These are phyloP conservation scores for Bradypodion pumilum DNA, from an alignment of 2,797 vertebrate species.

Conservation along the genomic window DNA sequence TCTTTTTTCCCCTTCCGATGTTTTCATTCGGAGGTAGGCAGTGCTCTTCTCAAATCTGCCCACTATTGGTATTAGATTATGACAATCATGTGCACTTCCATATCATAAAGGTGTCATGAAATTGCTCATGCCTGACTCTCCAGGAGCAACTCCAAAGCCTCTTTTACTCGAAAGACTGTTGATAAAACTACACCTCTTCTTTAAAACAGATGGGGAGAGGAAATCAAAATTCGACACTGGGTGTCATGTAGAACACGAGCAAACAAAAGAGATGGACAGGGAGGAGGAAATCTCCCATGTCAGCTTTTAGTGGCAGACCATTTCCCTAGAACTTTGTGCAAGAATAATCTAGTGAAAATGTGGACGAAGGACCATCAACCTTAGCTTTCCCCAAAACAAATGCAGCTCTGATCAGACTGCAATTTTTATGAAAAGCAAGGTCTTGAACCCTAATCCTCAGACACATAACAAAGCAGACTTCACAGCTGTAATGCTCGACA, in stretches of 20 bases:
- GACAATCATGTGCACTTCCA: slow-evolving; percentile 58
- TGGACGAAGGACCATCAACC: slow-evolving; percentile 87
- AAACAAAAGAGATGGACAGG: background rate
- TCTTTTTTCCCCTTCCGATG: too few relatives aligned
- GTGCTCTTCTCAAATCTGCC: background rate
- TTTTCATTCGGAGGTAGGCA: slow-evolving; percentile 23
- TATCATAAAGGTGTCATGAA: slow-evolving; percentile 70
- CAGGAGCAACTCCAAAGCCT: slow-evolving; percentile 65
- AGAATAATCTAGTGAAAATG: slow-evolving; percentile 86
- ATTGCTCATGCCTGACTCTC: slow-evolving; percentile 60
- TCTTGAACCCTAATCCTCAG: slow-evolving; percentile 89
- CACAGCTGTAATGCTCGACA: slow-evolving; percentile 88
- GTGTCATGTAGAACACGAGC: slow-evolving; percentile 69
- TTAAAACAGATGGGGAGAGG: slow-evolving; percentile 33
- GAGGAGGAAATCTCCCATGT: slow-evolving; percentile 73
- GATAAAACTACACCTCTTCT: slow-evolving; percentile 70
- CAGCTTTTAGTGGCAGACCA: slow-evolving; percentile 78
- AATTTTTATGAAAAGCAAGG: slow-evolving; percentile 92
- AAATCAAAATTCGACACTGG: slow-evolving; percentile 4
- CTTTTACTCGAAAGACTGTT: slow-evolving; percentile 76
- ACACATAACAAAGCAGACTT: slow-evolving; percentile 91
- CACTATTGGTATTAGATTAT: slow-evolving; percentile 62
- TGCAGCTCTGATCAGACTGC: slow-evolving; percentile 86
- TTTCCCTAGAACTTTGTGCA: slow-evolving; percentile 85
- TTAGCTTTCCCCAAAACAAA: slow-evolving; percentile 83